Conservation (phyloP, 2,888 invertebrate species). For the Punctoribates punctum region DNA sequence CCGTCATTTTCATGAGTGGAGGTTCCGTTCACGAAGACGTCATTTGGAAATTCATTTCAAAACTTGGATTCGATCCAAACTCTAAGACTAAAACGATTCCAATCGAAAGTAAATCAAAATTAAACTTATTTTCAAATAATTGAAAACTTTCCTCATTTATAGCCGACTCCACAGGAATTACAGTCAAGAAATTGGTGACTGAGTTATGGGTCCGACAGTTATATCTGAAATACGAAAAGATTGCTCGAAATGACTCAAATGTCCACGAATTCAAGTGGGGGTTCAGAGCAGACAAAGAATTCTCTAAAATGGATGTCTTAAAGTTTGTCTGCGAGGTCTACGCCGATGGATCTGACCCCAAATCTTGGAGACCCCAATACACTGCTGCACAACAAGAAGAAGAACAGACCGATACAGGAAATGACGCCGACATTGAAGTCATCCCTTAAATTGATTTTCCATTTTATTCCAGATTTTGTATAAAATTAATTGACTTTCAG, state of each 20-base stretch:
- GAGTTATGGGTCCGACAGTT: conserved; percentile 38
- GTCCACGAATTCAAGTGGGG: conserved; percentile 35
- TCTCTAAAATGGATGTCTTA: conserved; percentile 24
- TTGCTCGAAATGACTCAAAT: conserved; percentile 3
- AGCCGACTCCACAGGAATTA: not conserved
- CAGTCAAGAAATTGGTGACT: conserved; percentile 30
- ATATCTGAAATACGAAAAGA: conserved; percentile 27
- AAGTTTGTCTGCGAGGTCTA: conserved; percentile 33
- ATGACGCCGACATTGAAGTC: not conserved
- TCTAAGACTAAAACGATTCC: not conserved
- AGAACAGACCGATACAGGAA: not conserved
- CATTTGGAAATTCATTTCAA: conserved; percentile 36
- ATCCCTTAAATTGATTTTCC: too few relatives aligned
- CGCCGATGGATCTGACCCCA: conserved; percentile 26
- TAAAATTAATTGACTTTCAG: too few relatives aligned
- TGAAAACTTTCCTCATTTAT: not conserved
- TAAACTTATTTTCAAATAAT: not conserved
- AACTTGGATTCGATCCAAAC: conserved; percentile 15
- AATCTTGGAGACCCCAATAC: conserved; percentile 16
- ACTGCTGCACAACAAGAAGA: not conserved
- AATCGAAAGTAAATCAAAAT: not conserved
- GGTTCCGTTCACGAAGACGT: conserved; percentile 12
- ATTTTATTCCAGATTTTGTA: too few relatives aligned
- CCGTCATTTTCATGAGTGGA: conserved; percentile 36
- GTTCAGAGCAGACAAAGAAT: conserved; percentile 38